Percentiles rank a stretch among this genome's conserved stretches.
Evolutionary conservation across 2,113 vertebrate species (phyloP).

Genomic region (Thalassarche chlororhynchos): DNA sequence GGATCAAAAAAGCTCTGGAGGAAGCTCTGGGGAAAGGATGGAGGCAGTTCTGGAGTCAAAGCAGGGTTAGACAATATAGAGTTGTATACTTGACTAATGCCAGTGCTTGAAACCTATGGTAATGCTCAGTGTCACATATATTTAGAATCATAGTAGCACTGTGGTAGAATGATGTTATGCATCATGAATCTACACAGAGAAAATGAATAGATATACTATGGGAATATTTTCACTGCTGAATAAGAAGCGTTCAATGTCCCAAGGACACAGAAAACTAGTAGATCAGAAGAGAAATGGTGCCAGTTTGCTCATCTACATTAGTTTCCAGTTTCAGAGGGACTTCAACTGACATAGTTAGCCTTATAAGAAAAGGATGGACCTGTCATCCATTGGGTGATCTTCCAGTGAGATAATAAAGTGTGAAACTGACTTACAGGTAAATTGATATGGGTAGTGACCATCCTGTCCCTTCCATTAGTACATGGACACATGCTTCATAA

Average conservation of each 20-base stretch:
- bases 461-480: neutral
- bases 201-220: neutral
- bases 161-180: neutral
- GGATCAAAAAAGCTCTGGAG: neutral
- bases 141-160: neutral
- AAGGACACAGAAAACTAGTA: neutral
- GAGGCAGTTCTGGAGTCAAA: neutral
- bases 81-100: neutral
- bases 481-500: neutral
- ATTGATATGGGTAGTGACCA: neutral
- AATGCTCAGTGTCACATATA: neutral
- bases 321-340: neutral
- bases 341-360: neutral
- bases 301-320: neutral
- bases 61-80: neutral
- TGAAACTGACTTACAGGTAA: neutral
- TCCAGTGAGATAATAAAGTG: neutral
- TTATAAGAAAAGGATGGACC: neutral
- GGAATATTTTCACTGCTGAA: neutral
- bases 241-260: neutral
- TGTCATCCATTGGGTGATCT: neutral
- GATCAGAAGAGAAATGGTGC: neutral
- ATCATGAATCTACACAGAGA: neutral
- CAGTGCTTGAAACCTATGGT: neutral
- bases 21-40: neutral